Conservation (phyloP, 2,888 invertebrate species). For the Eupithecia tripunctaria region DNA sequence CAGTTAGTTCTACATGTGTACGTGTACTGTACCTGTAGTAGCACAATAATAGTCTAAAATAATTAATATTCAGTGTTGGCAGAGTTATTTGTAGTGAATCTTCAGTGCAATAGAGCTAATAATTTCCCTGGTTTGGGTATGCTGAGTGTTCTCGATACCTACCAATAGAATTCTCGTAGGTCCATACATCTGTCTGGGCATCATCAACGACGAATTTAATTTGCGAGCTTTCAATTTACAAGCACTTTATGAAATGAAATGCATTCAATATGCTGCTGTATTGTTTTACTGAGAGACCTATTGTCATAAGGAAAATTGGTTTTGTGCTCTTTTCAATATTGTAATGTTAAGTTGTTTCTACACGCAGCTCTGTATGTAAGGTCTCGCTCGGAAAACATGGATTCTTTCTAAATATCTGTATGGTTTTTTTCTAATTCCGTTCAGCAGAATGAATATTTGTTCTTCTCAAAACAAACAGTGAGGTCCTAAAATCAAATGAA, state of each 20-base stretch:
- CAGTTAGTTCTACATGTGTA: background rate
- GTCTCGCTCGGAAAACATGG: background rate
- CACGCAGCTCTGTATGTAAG: background rate
- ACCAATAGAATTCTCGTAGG: conserved; percentile 31
- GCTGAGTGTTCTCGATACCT: conserved; percentile 5
- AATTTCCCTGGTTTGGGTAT: background rate
- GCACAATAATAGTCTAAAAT: background rate
- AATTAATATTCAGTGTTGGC: background rate
- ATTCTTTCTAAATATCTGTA: background rate
- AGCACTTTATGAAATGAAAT: conserved; percentile 11
- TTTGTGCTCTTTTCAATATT: conserved; percentile 13
- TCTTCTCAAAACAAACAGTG: background rate
- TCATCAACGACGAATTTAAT: conserved; percentile 46
- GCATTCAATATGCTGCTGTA: conserved; percentile 7
- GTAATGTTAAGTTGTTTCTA: background rate
- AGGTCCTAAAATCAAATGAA: background rate
- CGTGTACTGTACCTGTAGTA: background rate
- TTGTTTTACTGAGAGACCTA: conserved; percentile 10
- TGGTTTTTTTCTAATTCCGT: background rate
- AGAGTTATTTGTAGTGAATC: background rate
- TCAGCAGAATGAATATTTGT: background rate
- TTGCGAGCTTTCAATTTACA: conserved; percentile 36
- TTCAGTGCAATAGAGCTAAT: background rate
- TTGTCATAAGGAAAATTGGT: background rate
- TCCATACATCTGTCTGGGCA: conserved; percentile 51